Evolutionary conservation across 2,113 vertebrate species (phyloP).

Genomic region (Prionailurus viverrinus): DNA sequence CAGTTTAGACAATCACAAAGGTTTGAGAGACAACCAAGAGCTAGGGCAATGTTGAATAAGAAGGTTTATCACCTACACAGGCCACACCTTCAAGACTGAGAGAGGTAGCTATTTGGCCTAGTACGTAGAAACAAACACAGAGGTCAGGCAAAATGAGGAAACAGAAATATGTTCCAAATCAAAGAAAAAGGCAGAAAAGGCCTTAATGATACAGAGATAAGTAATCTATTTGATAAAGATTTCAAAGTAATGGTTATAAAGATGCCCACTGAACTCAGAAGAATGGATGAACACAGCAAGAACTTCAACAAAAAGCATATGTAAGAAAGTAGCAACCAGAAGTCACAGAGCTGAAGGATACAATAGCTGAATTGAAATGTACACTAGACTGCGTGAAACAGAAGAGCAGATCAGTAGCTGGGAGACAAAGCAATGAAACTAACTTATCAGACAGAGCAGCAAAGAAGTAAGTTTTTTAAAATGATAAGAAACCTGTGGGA

Average conservation of each 20-base stretch:
- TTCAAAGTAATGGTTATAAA: neutral
- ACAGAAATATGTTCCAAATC: neutral
- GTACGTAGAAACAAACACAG: neutral
- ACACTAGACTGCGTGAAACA: neutral
- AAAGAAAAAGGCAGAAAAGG: neutral
- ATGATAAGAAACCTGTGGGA: neutral
- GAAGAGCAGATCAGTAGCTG: neutral
- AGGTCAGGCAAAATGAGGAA: neutral
- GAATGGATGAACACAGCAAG: neutral
- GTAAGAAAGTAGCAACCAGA: neutral
- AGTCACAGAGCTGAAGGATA: neutral
- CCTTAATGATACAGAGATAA: neutral
- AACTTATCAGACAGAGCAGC: neutral
- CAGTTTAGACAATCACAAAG: neutral
- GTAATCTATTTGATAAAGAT: neutral
- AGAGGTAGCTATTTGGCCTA: neutral
- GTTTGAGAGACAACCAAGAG: neutral
- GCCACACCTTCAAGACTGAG: neutral
- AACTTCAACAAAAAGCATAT: neutral
- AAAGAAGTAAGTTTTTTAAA: neutral
- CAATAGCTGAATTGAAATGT: neutral
- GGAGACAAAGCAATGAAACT: neutral
- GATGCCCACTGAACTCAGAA: neutral
- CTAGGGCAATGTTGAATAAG: neutral
- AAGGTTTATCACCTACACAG: neutral